Base-by-base conservation (phyloP, 2,888 invertebrate species). In the Tetranychus piercei region DNA sequence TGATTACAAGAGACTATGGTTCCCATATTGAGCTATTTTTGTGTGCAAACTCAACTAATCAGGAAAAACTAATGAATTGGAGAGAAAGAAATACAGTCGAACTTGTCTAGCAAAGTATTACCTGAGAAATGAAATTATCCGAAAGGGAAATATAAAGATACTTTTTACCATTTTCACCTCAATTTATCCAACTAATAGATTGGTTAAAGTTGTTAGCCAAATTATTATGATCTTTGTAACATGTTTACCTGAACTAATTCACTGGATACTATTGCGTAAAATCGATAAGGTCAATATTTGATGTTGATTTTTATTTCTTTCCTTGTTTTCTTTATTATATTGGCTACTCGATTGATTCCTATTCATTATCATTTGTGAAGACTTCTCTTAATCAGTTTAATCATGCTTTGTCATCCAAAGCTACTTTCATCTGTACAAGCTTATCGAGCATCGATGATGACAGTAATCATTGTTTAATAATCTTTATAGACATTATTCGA, bases 231-330 rank as follows among this genome's bases (percentile, higher is more conserved):
- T 55, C 55, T 55, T 55, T 55, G 15, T 55, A 15, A 55, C 15
- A 15, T 15, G 9, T 55, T 55, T 9, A 55, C 15, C 55, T 15
- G 15, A 55, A 15, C 55, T 55, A 55, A 55, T 55, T 7, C 55
- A 55, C 15, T 55, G 15, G 6, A 55, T 55, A 55, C 11, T 55
- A 55, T 55, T 55, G 9, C 55, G 15, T 34, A 5, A 15, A 55
- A 55, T 55, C 55, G 55, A 55, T 55, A 55, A 55, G 55, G 55
- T 55, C 55, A 55, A 55, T 55, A 55, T 55, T 55, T 55, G 55
- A 55, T 55, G 9, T 55, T 55, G 55, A 3, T 55, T 15, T 55
- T 55, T 55, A 15, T 55, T 55, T 6, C 15, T 55, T 15, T 55
- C 9, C 15, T 55, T 55, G 55, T 15, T 55, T 34, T 34, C 34